Evolutionary conservation across 2,113 vertebrate genomes (phyloP).

Genomic region (Leptodactylus fuscus): DNA sequence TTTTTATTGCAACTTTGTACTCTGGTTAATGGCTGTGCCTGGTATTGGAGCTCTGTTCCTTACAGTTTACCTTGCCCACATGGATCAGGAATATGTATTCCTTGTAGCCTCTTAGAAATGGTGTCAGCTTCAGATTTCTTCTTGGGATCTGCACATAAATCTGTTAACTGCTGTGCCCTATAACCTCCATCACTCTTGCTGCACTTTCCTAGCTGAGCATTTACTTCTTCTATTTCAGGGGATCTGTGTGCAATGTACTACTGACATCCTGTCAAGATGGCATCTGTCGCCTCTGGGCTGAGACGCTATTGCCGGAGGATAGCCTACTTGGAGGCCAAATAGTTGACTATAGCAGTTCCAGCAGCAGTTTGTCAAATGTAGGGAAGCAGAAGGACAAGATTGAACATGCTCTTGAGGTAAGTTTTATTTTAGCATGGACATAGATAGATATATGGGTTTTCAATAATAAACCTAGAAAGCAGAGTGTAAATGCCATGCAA

Average conservation of each 20-base stretch:
- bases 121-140: too few species aligned
- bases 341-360: slow-evolving; percentile 88
- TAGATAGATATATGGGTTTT: not conserved
- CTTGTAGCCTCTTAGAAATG: too few species aligned
- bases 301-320: slow-evolving; percentile 93
- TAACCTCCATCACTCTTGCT: not conserved
- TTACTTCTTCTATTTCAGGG: slow-evolving; percentile 74
- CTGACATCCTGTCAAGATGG: slow-evolving; percentile 95
- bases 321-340: slow-evolving; percentile 94
- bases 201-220: not conserved
- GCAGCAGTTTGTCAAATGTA: slow-evolving; percentile 77
- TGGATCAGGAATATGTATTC: too few species aligned
- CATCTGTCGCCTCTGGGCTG: slow-evolving; percentile 94
- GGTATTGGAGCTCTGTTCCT: too few species aligned
- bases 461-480: too few species aligned
- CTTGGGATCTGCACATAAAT: too few species aligned
- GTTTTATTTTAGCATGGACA: too few species aligned
- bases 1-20: too few species aligned
- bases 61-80: too few species aligned
- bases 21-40: too few species aligned
- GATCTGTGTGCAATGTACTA: slow-evolving; percentile 93
- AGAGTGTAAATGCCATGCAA: too few species aligned
- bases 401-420: slow-evolving; percentile 95
- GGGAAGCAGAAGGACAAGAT: slow-evolving; percentile 93
- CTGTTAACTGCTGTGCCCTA: not conserved